phyloP scores from a whole-genome alignment of 2,888 invertebrate species.

The Aporophyla lueneburgensis region DNA sequence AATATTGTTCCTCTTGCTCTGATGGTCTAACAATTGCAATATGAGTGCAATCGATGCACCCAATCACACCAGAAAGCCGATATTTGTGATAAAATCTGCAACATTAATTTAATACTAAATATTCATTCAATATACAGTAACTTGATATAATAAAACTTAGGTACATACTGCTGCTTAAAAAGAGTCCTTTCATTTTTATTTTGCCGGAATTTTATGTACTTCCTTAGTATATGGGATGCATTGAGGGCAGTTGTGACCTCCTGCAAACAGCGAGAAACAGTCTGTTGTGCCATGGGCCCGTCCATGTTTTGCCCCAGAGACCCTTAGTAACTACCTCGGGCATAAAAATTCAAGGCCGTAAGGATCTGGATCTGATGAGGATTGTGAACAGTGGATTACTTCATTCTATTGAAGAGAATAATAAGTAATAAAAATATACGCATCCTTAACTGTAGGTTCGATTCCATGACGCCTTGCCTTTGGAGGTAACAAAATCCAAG shows the following conservation, averaged over 20 bases:
- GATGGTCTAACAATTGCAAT: slow-evolving; percentile 2
- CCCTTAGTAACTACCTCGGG: slow-evolving; percentile 53
- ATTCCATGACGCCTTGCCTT: too few relatives aligned
- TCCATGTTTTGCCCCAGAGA: slow-evolving; percentile 38
- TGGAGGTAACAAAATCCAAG: too few relatives aligned
- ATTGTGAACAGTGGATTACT: too few relatives aligned
- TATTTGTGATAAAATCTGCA: slow-evolving; percentile 5
- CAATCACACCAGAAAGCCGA: neutral
- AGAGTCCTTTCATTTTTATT: slow-evolving; percentile 15
- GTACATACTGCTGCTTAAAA: too few relatives aligned
- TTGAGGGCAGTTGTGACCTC: slow-evolving; percentile 25
- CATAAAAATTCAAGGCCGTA: slow-evolving; percentile 44
- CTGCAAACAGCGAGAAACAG: neutral
- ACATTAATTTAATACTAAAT: neutral
- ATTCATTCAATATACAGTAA: neutral
- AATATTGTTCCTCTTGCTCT: slow-evolving; percentile 3
- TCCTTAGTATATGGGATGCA: slow-evolving; percentile 39
- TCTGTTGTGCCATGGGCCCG: slow-evolving; percentile 1
- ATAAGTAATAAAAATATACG: too few relatives aligned
- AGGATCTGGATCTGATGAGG: slow-evolving; percentile 37
- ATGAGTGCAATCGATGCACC: slow-evolving; percentile 2
- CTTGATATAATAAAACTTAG: neutral
- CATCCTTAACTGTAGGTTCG: too few relatives aligned
- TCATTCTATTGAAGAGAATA: too few relatives aligned
- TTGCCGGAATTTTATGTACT: slow-evolving; percentile 52